Conservation (phyloP, 2,113 vertebrate genomes). For the Clarias gariepinus region DNA sequence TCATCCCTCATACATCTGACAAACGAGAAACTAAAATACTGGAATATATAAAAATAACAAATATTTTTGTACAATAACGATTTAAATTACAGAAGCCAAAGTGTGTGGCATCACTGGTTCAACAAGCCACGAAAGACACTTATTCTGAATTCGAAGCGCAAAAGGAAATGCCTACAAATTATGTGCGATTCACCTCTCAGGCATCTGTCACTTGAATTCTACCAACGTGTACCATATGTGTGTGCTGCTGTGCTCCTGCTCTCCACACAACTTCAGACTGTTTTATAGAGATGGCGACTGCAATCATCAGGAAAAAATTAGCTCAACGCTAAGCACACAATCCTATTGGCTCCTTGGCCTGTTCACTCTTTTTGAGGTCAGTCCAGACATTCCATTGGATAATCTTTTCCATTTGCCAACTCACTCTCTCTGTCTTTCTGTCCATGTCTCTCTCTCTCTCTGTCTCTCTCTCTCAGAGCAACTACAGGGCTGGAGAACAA, state of each 20-base stretch:
- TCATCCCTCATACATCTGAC: neutral
- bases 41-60: neutral
- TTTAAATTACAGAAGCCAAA: neutral
- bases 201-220: conserved; percentile 48
- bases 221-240: conserved; percentile 41
- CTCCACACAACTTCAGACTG: conserved; percentile 34
- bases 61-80: neutral
- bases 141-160: neutral
- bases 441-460: conserved; percentile 16
- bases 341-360: conserved; percentile 54
- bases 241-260: conserved; percentile 30
- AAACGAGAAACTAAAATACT: neutral
- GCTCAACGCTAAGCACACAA: conserved; percentile 39
- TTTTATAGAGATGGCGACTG: conserved; percentile 50
- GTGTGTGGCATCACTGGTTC: neutral
- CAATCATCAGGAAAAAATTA: conserved; percentile 65
- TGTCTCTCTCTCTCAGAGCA: conserved; percentile 19
- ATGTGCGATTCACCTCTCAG: conserved; percentile 22
- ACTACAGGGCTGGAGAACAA: conserved; percentile 46
- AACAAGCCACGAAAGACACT: neutral
- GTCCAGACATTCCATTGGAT: conserved; percentile 62
- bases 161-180: conserved; percentile 21
- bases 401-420: conserved; percentile 63
- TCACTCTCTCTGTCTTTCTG: conserved; percentile 9
- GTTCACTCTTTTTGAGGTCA: conserved; percentile 55